Conservation (phyloP, 2,888 invertebrate species). For the Tanytarsus gracilentus region DNA sequence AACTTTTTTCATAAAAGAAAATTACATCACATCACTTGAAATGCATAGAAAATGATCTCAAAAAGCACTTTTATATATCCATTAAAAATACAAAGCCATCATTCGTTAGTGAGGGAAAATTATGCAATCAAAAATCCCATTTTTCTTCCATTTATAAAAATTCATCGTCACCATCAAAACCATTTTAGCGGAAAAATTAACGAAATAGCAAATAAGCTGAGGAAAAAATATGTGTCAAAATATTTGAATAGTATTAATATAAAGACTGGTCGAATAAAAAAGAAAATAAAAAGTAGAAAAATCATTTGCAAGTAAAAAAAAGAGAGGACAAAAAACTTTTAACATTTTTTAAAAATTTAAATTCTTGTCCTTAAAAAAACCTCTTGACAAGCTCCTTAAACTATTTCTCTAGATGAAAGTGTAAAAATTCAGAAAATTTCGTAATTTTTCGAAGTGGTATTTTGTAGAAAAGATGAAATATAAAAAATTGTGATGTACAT, state of each 20-base stretch:
- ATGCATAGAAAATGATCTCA: too few species aligned
- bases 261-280: slow-evolving; percentile 27
- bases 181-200: too few species aligned
- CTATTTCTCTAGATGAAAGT: neutral
- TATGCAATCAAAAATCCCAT: neutral
- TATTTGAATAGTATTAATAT: slow-evolving; percentile 25
- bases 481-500: neutral
- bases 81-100: too few species aligned
- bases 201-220: neutral
- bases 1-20: too few species aligned
- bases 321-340: slow-evolving; percentile 3
- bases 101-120: too few species aligned
- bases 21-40: too few species aligned
- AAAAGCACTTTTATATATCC: too few species aligned
- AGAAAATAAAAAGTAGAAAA: neutral
- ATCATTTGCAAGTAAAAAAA: neutral
- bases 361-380: neutral
- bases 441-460: neutral
- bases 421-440: neutral
- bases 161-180: too few species aligned
- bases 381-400: neutral
- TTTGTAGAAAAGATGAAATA: neutral
- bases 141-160: neutral
- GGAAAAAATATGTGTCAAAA: slow-evolving; percentile 21
- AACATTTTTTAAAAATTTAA: slow-evolving; percentile 15